Percentiles rank a stretch among this genome's conserved stretches.
Evolutionary conservation across 2,113 vertebrate species (phyloP).

Genomic region (Pogona vitticeps): DNA sequence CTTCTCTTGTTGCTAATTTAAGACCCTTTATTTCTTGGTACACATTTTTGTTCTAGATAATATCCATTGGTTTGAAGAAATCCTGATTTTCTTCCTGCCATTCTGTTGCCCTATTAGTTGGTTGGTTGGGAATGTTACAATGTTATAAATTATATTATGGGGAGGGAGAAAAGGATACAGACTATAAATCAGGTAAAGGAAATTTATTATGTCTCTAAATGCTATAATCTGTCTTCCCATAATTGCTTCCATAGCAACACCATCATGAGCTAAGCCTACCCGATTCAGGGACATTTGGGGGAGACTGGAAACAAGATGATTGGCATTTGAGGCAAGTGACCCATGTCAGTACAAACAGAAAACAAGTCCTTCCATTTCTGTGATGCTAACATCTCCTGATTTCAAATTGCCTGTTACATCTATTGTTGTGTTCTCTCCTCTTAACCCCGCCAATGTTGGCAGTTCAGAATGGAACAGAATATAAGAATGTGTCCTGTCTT

Average conservation of each 20-base stretch:
- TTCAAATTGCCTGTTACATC: conserved; percentile 1
- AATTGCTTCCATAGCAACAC: conserved; percentile 60
- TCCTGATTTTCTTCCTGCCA: background rate
- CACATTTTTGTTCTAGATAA: background rate
- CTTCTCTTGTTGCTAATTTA: no score
- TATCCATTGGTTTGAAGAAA: background rate
- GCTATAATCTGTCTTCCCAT: conserved; percentile 60
- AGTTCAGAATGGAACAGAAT: background rate
- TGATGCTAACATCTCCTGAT: conserved; percentile 28
- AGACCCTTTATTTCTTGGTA: no score
- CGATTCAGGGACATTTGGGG: conserved; percentile 24
- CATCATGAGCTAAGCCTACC: conserved; percentile 26
- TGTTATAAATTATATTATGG: conserved; percentile 62
- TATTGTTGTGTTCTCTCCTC: background rate
- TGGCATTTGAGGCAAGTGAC: conserved; percentile 16
- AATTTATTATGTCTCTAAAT: conserved; percentile 64
- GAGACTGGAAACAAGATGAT: conserved; percentile 27
- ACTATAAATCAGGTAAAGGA: conserved; percentile 62
- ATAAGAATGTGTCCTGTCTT: no score
- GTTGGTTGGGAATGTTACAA: conserved; percentile 49
- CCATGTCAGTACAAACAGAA: conserved; percentile 45
- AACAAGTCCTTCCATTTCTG: conserved; percentile 15
- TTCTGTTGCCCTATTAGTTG: background rate
- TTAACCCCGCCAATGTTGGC: background rate
- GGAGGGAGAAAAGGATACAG: conserved; percentile 55